A percentile compares a stretch with the other conserved stretches of the same genome.
phyloP scores from a whole-genome alignment of 2,113 vertebrate species.

The Alouatta palliata region DNA sequence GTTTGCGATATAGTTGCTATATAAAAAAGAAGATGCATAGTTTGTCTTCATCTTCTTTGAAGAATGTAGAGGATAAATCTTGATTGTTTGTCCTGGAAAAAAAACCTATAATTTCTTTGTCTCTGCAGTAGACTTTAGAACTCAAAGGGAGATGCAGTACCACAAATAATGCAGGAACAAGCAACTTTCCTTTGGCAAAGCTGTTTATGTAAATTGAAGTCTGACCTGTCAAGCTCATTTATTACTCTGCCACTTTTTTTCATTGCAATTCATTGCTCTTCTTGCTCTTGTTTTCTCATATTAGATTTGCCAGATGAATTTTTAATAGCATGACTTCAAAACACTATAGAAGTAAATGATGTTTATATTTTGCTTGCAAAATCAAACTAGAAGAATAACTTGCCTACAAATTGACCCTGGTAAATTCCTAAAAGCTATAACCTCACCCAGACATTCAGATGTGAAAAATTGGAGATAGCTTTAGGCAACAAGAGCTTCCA shows the following conservation, averaged over 20 bases:
- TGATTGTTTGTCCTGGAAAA: background rate
- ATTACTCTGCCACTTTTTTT: constrained; percentile 15
- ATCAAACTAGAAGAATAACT: constrained; percentile 50
- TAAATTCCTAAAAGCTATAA: constrained; percentile 13
- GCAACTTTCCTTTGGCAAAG: background rate
- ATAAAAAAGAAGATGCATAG: background rate
- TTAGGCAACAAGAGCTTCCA: background rate
- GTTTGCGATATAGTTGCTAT: background rate
- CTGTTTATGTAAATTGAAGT: background rate
- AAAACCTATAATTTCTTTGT: background rate
- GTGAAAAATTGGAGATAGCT: background rate
- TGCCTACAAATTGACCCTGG: constrained; percentile 21
- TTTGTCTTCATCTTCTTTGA: constrained; percentile 24
- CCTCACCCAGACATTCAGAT: constrained; percentile 7
- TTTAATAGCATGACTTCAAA: constrained; percentile 49
- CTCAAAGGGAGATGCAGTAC: background rate
- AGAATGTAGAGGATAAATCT: constrained; percentile 6
- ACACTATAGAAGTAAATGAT: constrained; percentile 13
- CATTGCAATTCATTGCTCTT: constrained; percentile 17
- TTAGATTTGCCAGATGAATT: constrained; percentile 56
- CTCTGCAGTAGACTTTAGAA: background rate
- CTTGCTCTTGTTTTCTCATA: constrained; percentile 15
- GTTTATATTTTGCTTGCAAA: constrained; percentile 55
- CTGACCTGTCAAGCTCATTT: background rate
- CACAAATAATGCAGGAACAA: background rate